Percentiles rank a stretch among this genome's conserved stretches.
phyloP scores from a whole-genome alignment of 2,113 vertebrate species.

The Amblyopsis rosae region DNA sequence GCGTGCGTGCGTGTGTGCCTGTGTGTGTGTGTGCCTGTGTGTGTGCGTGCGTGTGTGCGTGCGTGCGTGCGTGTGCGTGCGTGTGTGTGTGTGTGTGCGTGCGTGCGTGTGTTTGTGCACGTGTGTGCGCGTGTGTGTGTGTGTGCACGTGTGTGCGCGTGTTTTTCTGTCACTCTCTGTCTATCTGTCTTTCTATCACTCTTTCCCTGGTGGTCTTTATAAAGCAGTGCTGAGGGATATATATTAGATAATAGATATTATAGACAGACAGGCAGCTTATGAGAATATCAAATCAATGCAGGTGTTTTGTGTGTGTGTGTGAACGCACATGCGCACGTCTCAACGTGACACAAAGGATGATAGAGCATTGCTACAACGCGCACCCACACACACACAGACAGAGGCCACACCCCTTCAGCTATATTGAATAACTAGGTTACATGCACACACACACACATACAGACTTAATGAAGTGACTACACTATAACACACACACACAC shows the following conservation, averaged over 20 bases:
- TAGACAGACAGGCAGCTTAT: too few species aligned
- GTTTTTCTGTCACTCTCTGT: not conserved
- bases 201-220: not conserved
- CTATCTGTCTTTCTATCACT: not conserved
- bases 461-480: not conserved
- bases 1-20: too few species aligned
- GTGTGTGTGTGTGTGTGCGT: slow-evolving; percentile 63
- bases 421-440: not conserved
- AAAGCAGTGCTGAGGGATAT: not conserved
- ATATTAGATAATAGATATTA: not conserved
- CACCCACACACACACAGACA: not conserved
- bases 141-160: slow-evolving; percentile 34
- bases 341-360: not conserved
- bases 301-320: too few species aligned
- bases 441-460: not conserved
- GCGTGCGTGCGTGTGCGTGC: too few species aligned
- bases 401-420: not conserved
- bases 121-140: slow-evolving; percentile 57
- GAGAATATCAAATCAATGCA: too few species aligned
- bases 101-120: too few species aligned
- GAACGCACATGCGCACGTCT: not conserved
- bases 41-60: slow-evolving; percentile 33
- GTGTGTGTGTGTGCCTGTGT: slow-evolving; percentile 58
- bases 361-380: not conserved
- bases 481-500: not conserved